Evolutionary conservation across 1,140 invertebrate species (phyloP), one percentile per base, ranked within the genome.

Genomic region (Adelges cooleyi): DNA sequence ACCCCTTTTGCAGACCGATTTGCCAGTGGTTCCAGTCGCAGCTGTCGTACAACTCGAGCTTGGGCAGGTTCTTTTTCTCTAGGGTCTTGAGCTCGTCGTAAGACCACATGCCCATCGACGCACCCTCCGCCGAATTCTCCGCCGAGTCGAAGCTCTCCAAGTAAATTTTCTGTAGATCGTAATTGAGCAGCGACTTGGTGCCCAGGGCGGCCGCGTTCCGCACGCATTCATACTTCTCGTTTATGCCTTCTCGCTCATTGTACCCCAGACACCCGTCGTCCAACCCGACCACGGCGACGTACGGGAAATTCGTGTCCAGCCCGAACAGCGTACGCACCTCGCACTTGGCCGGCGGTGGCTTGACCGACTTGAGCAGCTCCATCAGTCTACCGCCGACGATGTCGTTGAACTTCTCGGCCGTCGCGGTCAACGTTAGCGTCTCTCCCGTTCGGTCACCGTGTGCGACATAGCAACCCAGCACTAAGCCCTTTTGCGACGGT

Each of bases 41-140:
- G 67, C 76, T 74, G 23, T 68, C 65, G 46, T 69, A 54, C 23
- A 71, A 44, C 11, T 66, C 67, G 22, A 70, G 25, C 33, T 48
- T 54, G 29, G 56, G 50, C 9, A 33, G 44, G 11, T 33, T 33
- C 11, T 33, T 33, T 11, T 5, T 33, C 5, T 5, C 5, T 6
- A 5, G 29, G 11, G 29, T 6, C 11, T 33, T 33, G 11, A 33
- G 29, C 5, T 84, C 84, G 76, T 88, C 84, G 73, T 81, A 88
- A 44, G 74, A 73, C 77, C 79, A 87, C 4, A 83, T 71, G 42
- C 77, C 77, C 33, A 92, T 74, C 25, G 75, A 70, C 40, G 81
- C 80, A 4, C 86, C 87, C 75, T 91, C 88, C 2, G 87, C 87
- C 5, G 86, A 81, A 27, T 85, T 82, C 73, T 87, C 84, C 3